These are phyloP conservation scores for Platysteira castanea DNA, from an alignment of 2,113 vertebrate species.

Conservation along the genomic window DNA sequence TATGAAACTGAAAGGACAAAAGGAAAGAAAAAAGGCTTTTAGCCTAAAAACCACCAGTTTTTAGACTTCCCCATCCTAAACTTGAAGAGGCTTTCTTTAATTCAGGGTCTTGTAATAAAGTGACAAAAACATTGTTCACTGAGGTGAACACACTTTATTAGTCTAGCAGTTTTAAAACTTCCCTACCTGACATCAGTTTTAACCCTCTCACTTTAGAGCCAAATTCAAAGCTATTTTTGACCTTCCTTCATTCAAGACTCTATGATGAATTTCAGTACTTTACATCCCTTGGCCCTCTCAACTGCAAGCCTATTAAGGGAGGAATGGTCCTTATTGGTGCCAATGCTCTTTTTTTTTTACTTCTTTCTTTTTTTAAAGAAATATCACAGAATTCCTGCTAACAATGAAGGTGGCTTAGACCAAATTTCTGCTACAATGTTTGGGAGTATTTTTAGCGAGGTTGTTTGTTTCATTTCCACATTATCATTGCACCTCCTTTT, in stretches of 20 bases:
- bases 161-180: not conserved
- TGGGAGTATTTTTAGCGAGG: accelerated
- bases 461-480: not conserved
- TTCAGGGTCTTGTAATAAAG: not conserved
- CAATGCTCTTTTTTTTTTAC: not conserved
- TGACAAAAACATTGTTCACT: not conserved
- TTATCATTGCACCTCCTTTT: not conserved
- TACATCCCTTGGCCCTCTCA: not conserved
- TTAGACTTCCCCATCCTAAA: not conserved
- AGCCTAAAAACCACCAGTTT: not conserved
- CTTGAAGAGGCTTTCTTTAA: not conserved
- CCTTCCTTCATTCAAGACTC: not conserved
- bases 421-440: not conserved
- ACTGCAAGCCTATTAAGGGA: not conserved
- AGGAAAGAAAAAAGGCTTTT: not conserved
- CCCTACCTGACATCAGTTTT: not conserved
- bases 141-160: not conserved
- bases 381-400: not conserved
- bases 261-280: not conserved
- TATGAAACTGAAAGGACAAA: not conserved
- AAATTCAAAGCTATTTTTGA: not conserved
- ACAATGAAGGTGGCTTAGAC: not conserved
- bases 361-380: not conserved
- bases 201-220: not conserved
- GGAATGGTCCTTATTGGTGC: not conserved